Evolutionary conservation across 2,113 vertebrate species (phyloP), one percentile per base, ranked within the genome.

Genomic region (Leptocoma aspasia): DNA sequence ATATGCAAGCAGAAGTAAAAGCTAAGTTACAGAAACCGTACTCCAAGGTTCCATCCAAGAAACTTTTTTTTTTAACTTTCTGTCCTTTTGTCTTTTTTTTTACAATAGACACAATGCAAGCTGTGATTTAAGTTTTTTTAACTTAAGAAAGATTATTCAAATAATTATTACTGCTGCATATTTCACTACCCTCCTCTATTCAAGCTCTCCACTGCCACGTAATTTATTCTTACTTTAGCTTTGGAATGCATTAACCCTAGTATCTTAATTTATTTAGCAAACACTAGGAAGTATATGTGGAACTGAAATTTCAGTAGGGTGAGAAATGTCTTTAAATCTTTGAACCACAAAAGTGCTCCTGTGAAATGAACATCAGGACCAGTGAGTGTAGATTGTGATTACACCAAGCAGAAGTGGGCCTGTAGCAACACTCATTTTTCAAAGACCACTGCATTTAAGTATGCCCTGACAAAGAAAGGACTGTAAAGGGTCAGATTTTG

Each of bases 371-470:
- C 13, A 45, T 21, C 49, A 45, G 37, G 56, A 81, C 8, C 17
- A 31, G 10, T 9, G 44, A 82, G 42, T 15, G 54, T 1, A 60
- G 35, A 52, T 33, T 50, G 60, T 39, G 27, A 17, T 73, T 45
- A 59, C 12, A 37, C 13, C 0, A 1, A 49, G 41, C 42, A 70
- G 18, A 64, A 82, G 12, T 6, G 42, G n/a, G 35, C 2, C 65
- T 0, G 1, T 6, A 72, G 26, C 8, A 89, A 83, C 14, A 78
- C 9, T 7, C 14, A 31, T 35, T 92, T 91, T 82, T 59, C 42
- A 77, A 95, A 88, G 72, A 53, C 78, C 37, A 65, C 77, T 68
- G 24, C 71, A 70, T 78, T 82, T 88, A 91, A 92, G 59, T 64
- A 90, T 21, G 42, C 5, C 45, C 37, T 87, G 44, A 95, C 44